These are phyloP conservation scores for Redunca redunca DNA, from an alignment of 2,113 vertebrate genomes.

Conservation along the genomic window DNA sequence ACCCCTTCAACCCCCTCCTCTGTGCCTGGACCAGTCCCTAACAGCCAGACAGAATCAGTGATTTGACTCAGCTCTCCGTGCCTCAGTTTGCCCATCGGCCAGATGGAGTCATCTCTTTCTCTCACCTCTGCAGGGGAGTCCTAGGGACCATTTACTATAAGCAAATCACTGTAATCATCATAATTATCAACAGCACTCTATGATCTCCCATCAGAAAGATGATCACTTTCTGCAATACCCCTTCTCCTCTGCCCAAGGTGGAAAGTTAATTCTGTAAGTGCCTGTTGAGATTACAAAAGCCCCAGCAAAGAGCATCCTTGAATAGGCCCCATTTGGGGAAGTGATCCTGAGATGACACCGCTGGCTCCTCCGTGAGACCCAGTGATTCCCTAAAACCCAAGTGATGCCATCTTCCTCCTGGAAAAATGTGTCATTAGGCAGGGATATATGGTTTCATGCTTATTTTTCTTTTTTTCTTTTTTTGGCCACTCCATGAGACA, in stretches of 20 bases:
- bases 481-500: not conserved
- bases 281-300: not conserved
- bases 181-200: conserved; percentile 55
- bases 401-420: not conserved
- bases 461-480: not conserved
- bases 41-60: not conserved
- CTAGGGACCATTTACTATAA: conserved; percentile 53
- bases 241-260: not conserved
- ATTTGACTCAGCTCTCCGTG: not conserved
- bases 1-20: not conserved
- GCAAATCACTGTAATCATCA: conserved; percentile 64
- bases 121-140: conserved; percentile 36
- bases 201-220: conserved; percentile 41
- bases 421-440: not conserved
- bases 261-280: conserved; percentile 35
- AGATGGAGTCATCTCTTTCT: conserved; percentile 9
- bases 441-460: not conserved
- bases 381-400: not conserved
- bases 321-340: not conserved
- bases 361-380: not conserved
- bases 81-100: conserved; percentile 31
- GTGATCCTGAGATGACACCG: not conserved
- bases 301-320: not conserved
- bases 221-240: conserved; percentile 39
- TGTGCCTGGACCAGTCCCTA: not conserved